Base-by-base conservation (phyloP, 92 coral and sea anemone species). In the Phenganax stokvisi region DNA sequence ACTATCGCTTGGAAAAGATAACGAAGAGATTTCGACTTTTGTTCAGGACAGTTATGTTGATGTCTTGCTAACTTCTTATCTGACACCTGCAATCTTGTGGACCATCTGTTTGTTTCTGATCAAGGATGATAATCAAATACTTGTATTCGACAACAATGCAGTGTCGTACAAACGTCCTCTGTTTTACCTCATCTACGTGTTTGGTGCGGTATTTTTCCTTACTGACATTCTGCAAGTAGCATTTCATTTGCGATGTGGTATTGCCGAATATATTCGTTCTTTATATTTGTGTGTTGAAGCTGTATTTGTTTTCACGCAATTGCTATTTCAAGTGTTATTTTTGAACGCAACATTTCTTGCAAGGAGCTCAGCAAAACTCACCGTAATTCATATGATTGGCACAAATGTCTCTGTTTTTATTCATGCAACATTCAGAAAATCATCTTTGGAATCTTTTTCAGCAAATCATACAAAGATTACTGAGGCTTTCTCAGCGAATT, bases 361-460 rank as follows among this genome's bases (percentile, higher is more conserved):
- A 60, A 77, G 51, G 11, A 77, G 71, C 28, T 77, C 81, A 2
- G 57, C 72, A 59, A 31, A 64, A 60, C 72, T 77, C 25, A 71
- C 81, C 3, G 71, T 77, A 44, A 13, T 77, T 29, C 81, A 77
- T n/a, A 77, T 77, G 81, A 64, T 77, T 77, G 81, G 81, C 16
- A 56, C 81, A 60, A 77, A 77, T 31, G 17, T 60, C 71, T 77
- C 71, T 5, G 81, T 77, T 60, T 62, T 62, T 12, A 29, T 77
- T 58, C 58, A 59, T 77, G 54, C 25, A 27, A 25, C 51, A 58
- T 75, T 75, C 31, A 75, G 80, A 12, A 75, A 56, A 75, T 56
- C 65, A 9, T 56, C 80, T 3, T 15, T 55, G 64, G 67, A 75
- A 56, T 55, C 11, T 8, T 10, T 11, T 6, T 10, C 9, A 51